Base-by-base conservation (phyloP, 2,113 vertebrate genomes). In the Pholis gunnellus region DNA sequence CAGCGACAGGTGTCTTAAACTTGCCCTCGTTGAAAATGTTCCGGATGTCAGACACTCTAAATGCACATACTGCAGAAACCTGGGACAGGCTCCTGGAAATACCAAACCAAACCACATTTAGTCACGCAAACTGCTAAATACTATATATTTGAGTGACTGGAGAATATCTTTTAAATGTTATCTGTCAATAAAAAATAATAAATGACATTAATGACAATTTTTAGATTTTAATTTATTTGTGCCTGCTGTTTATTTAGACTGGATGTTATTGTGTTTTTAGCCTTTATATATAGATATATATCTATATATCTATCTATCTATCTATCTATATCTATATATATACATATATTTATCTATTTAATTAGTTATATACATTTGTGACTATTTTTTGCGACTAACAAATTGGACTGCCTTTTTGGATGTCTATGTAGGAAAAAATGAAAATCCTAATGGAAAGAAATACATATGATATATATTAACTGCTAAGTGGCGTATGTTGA, bases 11-110 rank as follows among this genome's bases (percentile, higher is more conserved):
- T 1, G 91, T 95, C 89, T 94, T 95, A 85, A 95, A 96, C 78
- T 89, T 96, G 48, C 95, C 95, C 74, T 93, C 91, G 15, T 92
- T 91, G 82, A 96, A 97, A 83, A 93, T 79, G 2, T 93, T 72
- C 59, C 88, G 87, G 36, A 96, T 92, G 18, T 71, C 77, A 34
- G 86, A 59, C 76, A 94, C 79, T 0, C 78, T 88, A 79, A 92
- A 95, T 0, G 92, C 93, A 87, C 94, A 96, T 11, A 91, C 90
- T 2, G 95, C 93, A 5, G 95, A 95, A 3, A 90, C 66, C 79
- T 95, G 94, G 34, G 93, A 89, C 57, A 92, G 85, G 25, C 92
- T 86, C 90, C 95, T 96, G 75, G 20, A 72, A 87, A 73, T 14
- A 61, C 2, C 38, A 54, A 4, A n/a, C 22, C 31, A 72, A 6